Conservation (phyloP, 2,888 invertebrate genomes). For the Harpalus rufipes region DNA sequence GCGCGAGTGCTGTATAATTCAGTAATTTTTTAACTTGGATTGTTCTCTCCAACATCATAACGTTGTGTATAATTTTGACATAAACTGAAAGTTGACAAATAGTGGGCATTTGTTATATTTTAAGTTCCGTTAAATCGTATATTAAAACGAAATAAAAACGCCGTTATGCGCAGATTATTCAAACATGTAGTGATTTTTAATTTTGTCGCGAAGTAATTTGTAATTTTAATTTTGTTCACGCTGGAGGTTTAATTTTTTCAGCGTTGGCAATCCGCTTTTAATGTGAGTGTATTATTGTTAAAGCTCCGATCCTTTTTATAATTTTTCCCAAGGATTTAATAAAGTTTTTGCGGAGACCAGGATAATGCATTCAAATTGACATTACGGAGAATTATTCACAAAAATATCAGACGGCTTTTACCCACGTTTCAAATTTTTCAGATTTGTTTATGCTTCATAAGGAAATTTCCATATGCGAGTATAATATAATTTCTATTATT, state of each 20-base stretch:
- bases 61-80: conserved; percentile 62
- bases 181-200: conserved; percentile 46
- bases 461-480: no score
- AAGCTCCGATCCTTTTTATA: conserved; percentile 9
- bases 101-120: conserved; percentile 57
- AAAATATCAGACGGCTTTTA: background rate
- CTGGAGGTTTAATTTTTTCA: conserved; percentile 15
- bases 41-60: conserved; percentile 49
- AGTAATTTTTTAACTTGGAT: conserved; percentile 56
- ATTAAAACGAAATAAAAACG: conserved; percentile 49
- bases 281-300: conserved; percentile 12
- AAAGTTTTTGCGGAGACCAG: background rate
- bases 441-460: background rate
- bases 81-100: conserved; percentile 64
- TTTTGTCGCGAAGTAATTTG: conserved; percentile 37
- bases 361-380: conserved; percentile 6
- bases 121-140: conserved; percentile 58
- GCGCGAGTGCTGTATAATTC: conserved; percentile 49
- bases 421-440: background rate
- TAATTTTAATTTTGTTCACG: conserved; percentile 42
- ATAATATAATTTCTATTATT: no score
- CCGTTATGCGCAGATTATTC: conserved; percentile 34
- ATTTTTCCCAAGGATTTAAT: conserved; percentile 9
- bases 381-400: background rate
- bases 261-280: background rate